Conservation (phyloP, 1,140 invertebrate species). For the Trichoplusia ni region DNA sequence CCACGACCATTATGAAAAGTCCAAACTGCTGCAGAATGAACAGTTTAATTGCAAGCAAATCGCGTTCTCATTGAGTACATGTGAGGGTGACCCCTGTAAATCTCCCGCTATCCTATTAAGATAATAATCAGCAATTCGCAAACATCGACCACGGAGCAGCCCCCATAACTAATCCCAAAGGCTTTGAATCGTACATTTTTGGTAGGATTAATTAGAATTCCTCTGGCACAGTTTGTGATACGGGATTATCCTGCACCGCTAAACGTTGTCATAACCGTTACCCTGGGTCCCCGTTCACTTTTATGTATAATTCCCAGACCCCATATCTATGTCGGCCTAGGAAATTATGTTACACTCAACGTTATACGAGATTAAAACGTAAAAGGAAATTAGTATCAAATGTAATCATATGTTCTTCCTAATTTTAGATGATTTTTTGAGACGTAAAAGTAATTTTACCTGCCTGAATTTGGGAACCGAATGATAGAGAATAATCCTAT, state of each 20-base stretch:
- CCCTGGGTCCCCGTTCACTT: not conserved
- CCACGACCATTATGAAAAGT: not conserved
- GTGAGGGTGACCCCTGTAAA: constrained; percentile 43
- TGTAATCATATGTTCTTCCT: not conserved
- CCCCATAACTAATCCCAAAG: constrained; percentile 51
- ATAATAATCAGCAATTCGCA: constrained; percentile 68
- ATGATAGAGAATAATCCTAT: too few relatives aligned
- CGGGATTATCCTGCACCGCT: constrained; percentile 25
- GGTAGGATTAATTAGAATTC: constrained; percentile 56
- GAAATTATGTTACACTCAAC: constrained; percentile 4
- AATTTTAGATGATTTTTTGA: too few relatives aligned
- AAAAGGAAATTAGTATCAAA: not conserved
- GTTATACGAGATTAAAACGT: constrained; percentile 11
- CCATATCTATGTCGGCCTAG: constrained; percentile 20
- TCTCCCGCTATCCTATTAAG: constrained; percentile 62
- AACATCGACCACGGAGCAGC: constrained; percentile 47
- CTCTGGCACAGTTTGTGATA: constrained; percentile 36
- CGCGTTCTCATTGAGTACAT: not conserved
- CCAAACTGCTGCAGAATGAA: too few relatives aligned
- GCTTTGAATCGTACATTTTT: constrained; percentile 53
- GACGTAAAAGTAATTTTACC: too few relatives aligned
- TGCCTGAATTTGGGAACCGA: too few relatives aligned
- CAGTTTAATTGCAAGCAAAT: constrained; percentile 13
- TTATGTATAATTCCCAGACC: constrained; percentile 14
- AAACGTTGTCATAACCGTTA: constrained; percentile 29